These are phyloP conservation scores for Sorex maritimensis DNA, from an alignment of 2,797 vertebrate species.

Conservation along the genomic window DNA sequence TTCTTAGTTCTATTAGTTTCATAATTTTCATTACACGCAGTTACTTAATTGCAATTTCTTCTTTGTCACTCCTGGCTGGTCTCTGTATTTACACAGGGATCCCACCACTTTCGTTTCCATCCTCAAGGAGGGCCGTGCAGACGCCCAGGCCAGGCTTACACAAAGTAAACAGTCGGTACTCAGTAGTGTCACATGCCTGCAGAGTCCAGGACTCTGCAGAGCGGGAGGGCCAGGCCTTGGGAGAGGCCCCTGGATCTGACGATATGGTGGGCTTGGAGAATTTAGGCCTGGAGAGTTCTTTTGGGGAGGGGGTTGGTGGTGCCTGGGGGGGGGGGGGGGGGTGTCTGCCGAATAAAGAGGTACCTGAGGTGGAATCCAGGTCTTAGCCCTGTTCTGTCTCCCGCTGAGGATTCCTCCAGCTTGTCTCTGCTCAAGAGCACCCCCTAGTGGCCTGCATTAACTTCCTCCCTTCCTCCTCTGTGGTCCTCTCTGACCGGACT, in stretches of 20 bases:
- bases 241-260: constrained; percentile 26
- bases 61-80: too few relatives aligned
- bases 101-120: neutral
- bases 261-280: neutral
- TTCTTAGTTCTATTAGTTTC: too few relatives aligned
- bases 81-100: neutral
- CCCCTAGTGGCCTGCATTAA: constrained; percentile 60
- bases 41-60: too few relatives aligned
- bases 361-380: too few relatives aligned
- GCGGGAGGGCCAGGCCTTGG: neutral
- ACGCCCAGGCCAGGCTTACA: neutral
- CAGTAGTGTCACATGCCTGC: neutral
- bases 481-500: neutral
- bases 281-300: too few relatives aligned
- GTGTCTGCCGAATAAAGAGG: too few relatives aligned
- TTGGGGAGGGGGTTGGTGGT: too few relatives aligned
- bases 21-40: too few relatives aligned
- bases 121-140: too few relatives aligned
- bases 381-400: too few relatives aligned
- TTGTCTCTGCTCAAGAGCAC: constrained; percentile 44
- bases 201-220: neutral
- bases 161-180: neutral
- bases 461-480: neutral
- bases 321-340: too few relatives aligned
- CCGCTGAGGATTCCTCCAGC: too few relatives aligned